Percentiles rank a stretch among this genome's conserved stretches.
Evolutionary conservation across 2,888 invertebrate species (phyloP).

Genomic region (Drosophila fungiperda): DNA sequence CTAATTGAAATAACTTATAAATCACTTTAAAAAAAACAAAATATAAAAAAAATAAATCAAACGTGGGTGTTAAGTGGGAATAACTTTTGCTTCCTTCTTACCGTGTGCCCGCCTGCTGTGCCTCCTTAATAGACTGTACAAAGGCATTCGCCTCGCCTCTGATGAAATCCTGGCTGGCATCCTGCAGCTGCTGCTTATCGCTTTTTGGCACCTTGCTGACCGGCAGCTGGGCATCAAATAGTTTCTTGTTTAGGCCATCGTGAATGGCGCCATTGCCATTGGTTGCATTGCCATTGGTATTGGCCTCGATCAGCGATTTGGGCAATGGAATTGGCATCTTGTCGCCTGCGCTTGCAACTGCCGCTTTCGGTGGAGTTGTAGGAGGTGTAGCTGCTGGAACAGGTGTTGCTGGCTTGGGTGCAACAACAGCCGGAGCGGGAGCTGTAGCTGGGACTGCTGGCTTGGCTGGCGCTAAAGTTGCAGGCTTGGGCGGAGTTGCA

Average conservation of each 20-base stretch:
- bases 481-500: slow-evolving; percentile 37
- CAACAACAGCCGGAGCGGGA: neutral
- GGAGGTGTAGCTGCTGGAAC: slow-evolving; percentile 36
- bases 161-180: slow-evolving; percentile 83
- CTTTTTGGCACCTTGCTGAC: slow-evolving; percentile 63
- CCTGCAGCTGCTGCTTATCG: slow-evolving; percentile 75
- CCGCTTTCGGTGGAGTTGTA: slow-evolving; percentile 17
- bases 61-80: neutral
- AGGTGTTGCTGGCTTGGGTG: slow-evolving; percentile 41
- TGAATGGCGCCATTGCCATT: slow-evolving; percentile 52
- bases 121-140: slow-evolving; percentile 73
- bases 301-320: slow-evolving; percentile 47
- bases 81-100: slow-evolving; percentile 40
- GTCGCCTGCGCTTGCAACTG: slow-evolving; percentile 21
- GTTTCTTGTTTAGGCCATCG: slow-evolving; percentile 71
- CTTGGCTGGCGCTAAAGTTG: slow-evolving; percentile 10
- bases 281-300: slow-evolving; percentile 43
- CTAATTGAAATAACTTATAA: slow-evolving; percentile 49
- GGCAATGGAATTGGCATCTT: slow-evolving; percentile 74
- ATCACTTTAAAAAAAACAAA: slow-evolving; percentile 24
- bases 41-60: slow-evolving; percentile 20
- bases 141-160: slow-evolving; percentile 77
- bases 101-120: slow-evolving; percentile 68
- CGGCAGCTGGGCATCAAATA: slow-evolving; percentile 67
- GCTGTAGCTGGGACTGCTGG: slow-evolving; percentile 12